Evolutionary conservation across 1,140 invertebrate species (phyloP), one percentile per base, ranked within the genome.

Genomic region (Trichoplusia ni): DNA sequence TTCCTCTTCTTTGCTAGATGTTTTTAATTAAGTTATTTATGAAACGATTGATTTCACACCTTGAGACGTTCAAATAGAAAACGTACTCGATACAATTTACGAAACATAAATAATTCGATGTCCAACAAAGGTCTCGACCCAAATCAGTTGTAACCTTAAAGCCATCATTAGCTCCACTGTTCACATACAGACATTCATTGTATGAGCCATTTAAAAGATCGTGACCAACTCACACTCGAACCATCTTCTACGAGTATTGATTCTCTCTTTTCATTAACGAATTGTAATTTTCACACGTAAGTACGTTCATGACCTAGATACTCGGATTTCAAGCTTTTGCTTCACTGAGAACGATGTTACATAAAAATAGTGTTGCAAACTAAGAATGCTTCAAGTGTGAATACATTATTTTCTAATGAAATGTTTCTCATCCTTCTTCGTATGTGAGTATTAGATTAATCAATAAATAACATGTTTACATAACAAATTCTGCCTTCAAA

Each of bases 261-360:
- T 62, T 51, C 59, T 62, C 47, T 35, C 7, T 31, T n/a, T 60
- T 62, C 59, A 62, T 62, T 62, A 62, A 62, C 47, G 35, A 49
- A 60, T 35, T 9, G 19, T 60, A 60, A 37, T 62, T 62, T 62
- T 62, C 59, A 62, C 59, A 62, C 33, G 46, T 58, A 16, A 16
- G 44, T 47, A 61, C 18, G 18, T 35, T 19, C 35, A 19, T 35
- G 59, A 51, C 56, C 56, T 21, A 7, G 21, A 29, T 62, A 40
- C 29, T 13, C 38, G 23, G 14, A 54, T 14, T 23, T 21, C 49
- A 11, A 49, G 18, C 38, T 23, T 47, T 49, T 31, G 25, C 44
- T 47, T 47, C 14, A n/a, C 53, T n/a, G n/a, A 44, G 29, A 16
- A 44, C 23, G 33, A 8, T 31, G 25, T 58, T 42, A 44, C 42